Evolutionary conservation across 2,888 invertebrate genomes (phyloP).

Genomic region (Scaptomyza parva): DNA sequence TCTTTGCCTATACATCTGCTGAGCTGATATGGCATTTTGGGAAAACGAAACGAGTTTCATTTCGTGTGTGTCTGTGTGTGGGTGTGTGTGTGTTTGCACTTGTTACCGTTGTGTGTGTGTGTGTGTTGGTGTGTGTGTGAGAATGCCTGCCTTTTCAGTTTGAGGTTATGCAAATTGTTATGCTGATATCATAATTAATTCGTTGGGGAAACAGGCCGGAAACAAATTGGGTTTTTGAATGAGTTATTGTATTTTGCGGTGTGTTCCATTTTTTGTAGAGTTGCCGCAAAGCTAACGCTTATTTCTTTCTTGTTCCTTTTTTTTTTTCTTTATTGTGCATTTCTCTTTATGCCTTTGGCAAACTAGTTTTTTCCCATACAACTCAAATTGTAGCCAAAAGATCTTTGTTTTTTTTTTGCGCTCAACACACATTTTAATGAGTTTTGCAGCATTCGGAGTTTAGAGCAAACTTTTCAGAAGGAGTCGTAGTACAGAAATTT

Average conservation of each 20-base stretch:
- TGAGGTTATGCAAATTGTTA: constrained; percentile 81
- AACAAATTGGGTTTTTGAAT: constrained; percentile 79
- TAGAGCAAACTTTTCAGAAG: constrained; percentile 15
- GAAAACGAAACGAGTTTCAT: constrained; percentile 73
- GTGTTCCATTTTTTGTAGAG: constrained; percentile 65
- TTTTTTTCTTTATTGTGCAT: no score
- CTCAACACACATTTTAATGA: constrained; percentile 46
- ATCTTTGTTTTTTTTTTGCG: constrained; percentile 16
- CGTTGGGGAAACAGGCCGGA: constrained; percentile 78
- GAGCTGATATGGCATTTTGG: constrained; percentile 79
- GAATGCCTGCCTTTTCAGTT: constrained; percentile 69
- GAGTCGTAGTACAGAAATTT: constrained; percentile 33
- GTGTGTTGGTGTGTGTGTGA: constrained; percentile 21
- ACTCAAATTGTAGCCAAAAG: constrained; percentile 9
- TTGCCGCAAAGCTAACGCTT: background rate
- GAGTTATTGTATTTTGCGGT: constrained; percentile 76
- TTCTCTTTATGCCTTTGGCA: constrained; percentile 3
- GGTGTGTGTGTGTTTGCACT: constrained; percentile 24
- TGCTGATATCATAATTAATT: constrained; percentile 81
- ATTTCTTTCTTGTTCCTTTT: no score
- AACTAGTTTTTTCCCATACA: background rate
- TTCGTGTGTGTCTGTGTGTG: constrained; percentile 43
- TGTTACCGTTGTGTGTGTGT: no score
- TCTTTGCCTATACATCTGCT: constrained; percentile 74
- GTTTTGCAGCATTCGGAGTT: constrained; percentile 30